phyloP scores from a whole-genome alignment of 2,888 invertebrate species.

The Maniola hyperantus region DNA sequence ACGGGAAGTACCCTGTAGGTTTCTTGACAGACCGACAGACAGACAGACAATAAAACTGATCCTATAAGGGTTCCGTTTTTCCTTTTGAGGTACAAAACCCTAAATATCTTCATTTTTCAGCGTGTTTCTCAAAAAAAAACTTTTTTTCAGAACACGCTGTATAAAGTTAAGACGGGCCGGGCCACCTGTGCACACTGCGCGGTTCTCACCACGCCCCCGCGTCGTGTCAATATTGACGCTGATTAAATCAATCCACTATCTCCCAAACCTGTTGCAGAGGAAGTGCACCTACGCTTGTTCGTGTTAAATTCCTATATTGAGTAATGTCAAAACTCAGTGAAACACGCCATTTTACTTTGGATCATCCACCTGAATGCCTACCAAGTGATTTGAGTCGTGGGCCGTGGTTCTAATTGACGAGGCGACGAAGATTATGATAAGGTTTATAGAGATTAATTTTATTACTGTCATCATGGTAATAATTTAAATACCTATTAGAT shows the following conservation, averaged over 20 bases:
- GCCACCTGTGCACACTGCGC: conserved; percentile 76
- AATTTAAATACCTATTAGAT: no score
- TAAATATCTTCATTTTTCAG: no score
- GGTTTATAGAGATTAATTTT: no score
- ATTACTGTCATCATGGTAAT: no score
- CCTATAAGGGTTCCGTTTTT: no score
- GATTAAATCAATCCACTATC: conserved; percentile 76
- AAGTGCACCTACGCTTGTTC: conserved; percentile 33
- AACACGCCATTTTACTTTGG: neutral
- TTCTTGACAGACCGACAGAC: no score
- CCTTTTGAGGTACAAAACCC: no score
- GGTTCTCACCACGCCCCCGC: conserved; percentile 68
- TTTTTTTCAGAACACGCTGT: conserved; percentile 31
- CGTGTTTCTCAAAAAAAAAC: no score
- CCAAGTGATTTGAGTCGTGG: neutral
- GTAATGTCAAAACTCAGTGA: conserved; percentile 10
- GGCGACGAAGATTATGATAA: no score
- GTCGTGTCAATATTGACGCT: conserved; percentile 72
- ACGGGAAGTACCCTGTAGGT: no score
- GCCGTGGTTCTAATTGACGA: no score
- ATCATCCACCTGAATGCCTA: neutral
- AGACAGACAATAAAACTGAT: no score
- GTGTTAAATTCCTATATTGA: neutral
- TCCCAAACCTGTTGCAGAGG: conserved; percentile 49
- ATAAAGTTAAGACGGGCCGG: conserved; percentile 38